phyloP scores from a whole-genome alignment of 2,113 vertebrate species.

The Acrocephalus kingi region DNA sequence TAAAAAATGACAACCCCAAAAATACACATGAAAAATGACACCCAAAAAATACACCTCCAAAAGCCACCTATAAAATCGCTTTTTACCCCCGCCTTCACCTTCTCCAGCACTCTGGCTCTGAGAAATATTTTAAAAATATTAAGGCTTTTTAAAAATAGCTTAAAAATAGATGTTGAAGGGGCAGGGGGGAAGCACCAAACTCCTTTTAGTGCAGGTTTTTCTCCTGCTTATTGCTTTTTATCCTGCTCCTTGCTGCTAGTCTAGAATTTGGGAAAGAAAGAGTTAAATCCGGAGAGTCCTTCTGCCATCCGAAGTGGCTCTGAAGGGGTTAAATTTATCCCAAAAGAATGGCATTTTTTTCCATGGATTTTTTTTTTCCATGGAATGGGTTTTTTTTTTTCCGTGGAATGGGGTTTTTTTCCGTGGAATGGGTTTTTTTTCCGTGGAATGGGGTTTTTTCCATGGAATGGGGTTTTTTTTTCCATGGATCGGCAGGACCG shows the following conservation, averaged over 20 bases:
- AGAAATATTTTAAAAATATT: neutral
- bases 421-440: neutral
- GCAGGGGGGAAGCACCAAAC: neutral
- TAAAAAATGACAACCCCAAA: too few species aligned
- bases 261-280: neutral
- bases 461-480: too few species aligned
- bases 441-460: neutral
- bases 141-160: neutral
- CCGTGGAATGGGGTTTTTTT: too few species aligned
- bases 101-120: neutral
- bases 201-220: neutral
- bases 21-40: too few species aligned
- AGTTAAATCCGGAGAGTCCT: neutral
- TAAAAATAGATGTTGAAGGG: neutral
- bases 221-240: neutral
- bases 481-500: neutral
- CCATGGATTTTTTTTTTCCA: too few species aligned
- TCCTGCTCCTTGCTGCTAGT: neutral
- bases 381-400: too few species aligned
- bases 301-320: neutral
- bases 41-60: neutral
- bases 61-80: neutral
- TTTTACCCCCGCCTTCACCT: rapidly evolving
- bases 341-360: neutral
- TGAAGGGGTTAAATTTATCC: neutral